These are phyloP conservation scores for Betta splendens DNA, from an alignment of 2,797 vertebrate genomes.

Conservation along the genomic window DNA sequence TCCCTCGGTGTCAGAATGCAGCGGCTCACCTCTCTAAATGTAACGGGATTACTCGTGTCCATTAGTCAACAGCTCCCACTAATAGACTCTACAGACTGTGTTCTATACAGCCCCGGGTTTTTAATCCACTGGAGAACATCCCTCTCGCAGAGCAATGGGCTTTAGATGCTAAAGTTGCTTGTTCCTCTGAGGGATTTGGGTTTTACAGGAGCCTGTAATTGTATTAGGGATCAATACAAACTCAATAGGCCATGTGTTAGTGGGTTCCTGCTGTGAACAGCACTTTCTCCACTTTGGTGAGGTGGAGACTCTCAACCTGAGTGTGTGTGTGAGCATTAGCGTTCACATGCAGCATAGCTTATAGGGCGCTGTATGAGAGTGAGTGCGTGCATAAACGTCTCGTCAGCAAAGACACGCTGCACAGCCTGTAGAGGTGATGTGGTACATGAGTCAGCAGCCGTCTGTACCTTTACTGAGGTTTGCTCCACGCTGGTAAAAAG, in stretches of 20 bases:
- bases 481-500: constrained; percentile 2
- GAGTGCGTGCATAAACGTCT: constrained; percentile 10
- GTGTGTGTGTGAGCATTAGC: constrained; percentile 22
- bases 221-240: constrained; percentile 78
- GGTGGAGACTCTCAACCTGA: constrained; percentile 30
- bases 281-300: constrained; percentile 57
- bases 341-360: constrained; percentile 6
- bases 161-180: constrained; percentile 60
- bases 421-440: constrained; percentile 1
- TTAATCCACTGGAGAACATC: constrained; percentile 64
- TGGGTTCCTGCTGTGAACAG: constrained; percentile 71
- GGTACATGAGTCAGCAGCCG: constrained; percentile 8
- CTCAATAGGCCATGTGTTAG: constrained; percentile 67
- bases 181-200: constrained; percentile 67
- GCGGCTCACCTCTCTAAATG: constrained; percentile 47
- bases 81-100: constrained; percentile 40
- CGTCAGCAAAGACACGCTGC: constrained; percentile 45
- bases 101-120: constrained; percentile 37
- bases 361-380: constrained; percentile 4
- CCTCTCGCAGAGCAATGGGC: constrained; percentile 46
- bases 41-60: constrained; percentile 67
- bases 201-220: constrained; percentile 70
- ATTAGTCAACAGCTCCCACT: constrained; percentile 49
- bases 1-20: constrained; percentile 19
- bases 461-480: background rate